These are phyloP conservation scores for Lasioglossum malachurum DNA, from an alignment of 2,888 invertebrate species.

Conservation along the genomic window DNA sequence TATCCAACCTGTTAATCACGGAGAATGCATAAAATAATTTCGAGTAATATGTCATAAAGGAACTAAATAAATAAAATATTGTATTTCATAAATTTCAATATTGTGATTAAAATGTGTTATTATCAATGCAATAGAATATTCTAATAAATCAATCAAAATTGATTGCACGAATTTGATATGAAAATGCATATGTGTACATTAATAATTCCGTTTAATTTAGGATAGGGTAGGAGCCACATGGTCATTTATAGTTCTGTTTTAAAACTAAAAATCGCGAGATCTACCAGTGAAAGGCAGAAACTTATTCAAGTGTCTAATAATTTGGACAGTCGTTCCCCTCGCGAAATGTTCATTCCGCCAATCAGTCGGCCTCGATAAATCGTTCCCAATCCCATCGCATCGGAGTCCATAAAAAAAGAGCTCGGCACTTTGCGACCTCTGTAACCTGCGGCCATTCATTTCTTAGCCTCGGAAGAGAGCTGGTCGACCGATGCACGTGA, in stretches of 20 bases:
- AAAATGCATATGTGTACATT: too few relatives aligned
- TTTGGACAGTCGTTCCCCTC: background rate
- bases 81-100: too few relatives aligned
- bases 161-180: too few relatives aligned
- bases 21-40: background rate
- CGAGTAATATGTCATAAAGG: too few relatives aligned
- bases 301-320: background rate
- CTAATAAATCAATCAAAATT: too few relatives aligned
- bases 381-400: constrained; percentile 40
- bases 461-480: background rate
- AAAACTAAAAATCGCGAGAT: background rate
- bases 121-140: too few relatives aligned
- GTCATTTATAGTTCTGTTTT: too few relatives aligned
- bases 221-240: too few relatives aligned
- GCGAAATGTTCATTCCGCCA: background rate
- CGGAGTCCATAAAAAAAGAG: constrained; percentile 2
- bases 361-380: constrained; percentile 36
- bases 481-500: constrained; percentile 13
- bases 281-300: background rate
- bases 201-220: too few relatives aligned
- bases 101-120: too few relatives aligned
- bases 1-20: background rate
- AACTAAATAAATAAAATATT: too few relatives aligned
- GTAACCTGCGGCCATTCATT: constrained; percentile 42
- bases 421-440: constrained; percentile 30